phyloP scores from a whole-genome alignment of 2,888 invertebrate genomes.

The Zonitis immaculata region DNA sequence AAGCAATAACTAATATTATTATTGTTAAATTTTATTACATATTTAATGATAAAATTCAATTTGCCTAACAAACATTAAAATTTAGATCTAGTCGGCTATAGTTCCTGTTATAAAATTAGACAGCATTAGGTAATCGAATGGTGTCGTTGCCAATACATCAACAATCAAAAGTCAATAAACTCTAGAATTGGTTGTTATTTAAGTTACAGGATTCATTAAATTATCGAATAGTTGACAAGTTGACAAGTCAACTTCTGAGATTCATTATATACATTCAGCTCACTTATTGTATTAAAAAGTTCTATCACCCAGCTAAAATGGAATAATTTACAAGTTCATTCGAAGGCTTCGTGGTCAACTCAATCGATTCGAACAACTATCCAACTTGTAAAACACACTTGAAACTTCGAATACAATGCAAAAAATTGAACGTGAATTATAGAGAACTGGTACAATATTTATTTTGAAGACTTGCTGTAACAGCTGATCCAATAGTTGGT shows the following conservation, averaged over 20 bases:
- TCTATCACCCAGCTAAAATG: neutral
- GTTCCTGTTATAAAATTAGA: conserved; percentile 3
- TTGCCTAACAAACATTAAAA: neutral
- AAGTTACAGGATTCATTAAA: conserved; percentile 10
- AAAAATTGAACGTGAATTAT: neutral
- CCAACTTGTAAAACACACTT: neutral
- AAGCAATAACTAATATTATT: no score
- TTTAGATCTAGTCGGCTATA: neutral
- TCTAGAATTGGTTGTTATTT: conserved; percentile 13
- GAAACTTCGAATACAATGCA: conserved; percentile 1
- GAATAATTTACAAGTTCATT: neutral
- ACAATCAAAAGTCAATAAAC: conserved; percentile 1
- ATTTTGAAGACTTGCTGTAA: neutral
- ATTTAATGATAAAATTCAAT: neutral
- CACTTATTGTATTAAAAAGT: conserved; percentile 20
- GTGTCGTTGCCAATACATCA: conserved; percentile 9
- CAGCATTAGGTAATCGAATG: conserved; percentile 4
- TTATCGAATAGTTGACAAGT: conserved; percentile 7
- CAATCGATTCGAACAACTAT: conserved; percentile 8
- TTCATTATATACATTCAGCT: conserved; percentile 13
- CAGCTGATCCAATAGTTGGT: neutral
- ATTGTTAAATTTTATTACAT: no score
- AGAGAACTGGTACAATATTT: neutral
- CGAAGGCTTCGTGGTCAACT: conserved; percentile 21
- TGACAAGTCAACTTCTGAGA: conserved; percentile 17